phyloP scores from a whole-genome alignment of 2,888 invertebrate genomes.

The Salticus scenicus region DNA sequence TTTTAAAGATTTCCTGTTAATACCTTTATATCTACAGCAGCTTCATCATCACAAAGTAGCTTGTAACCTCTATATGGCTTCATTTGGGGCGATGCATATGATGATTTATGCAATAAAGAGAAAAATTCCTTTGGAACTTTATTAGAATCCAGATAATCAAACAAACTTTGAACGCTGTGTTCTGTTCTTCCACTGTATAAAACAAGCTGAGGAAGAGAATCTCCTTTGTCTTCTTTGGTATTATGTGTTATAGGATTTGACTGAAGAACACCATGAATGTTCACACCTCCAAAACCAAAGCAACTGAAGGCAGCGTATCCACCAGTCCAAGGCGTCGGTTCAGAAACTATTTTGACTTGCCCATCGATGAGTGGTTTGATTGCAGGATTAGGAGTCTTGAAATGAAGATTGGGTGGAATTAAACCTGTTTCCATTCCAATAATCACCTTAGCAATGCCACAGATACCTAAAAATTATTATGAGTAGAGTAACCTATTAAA shows the following conservation, averaged over 20 bases:
- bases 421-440: conserved; percentile 93
- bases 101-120: conserved; percentile 85
- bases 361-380: conserved; percentile 94
- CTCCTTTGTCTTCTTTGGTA: conserved; percentile 16
- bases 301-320: conserved; percentile 96
- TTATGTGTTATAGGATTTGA: conserved; percentile 81
- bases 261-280: conserved; percentile 91
- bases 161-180: conserved; percentile 82
- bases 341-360: conserved; percentile 89
- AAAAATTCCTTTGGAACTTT: conserved; percentile 81
- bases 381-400: conserved; percentile 87
- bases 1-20: too few relatives aligned
- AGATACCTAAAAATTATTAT: conserved; percentile 84
- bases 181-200: conserved; percentile 90
- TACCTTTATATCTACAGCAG: conserved; percentile 63
- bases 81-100: conserved; percentile 82
- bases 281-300: conserved; percentile 98
- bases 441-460: conserved; percentile 91
- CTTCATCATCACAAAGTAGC: conserved; percentile 80
- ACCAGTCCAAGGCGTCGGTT: conserved; percentile 89
- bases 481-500: too few relatives aligned
- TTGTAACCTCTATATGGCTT: conserved; percentile 89
- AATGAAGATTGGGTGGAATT: conserved; percentile 95
- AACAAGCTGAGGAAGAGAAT: conserved; percentile 82
- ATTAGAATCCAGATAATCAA: conserved; percentile 78